Conservation (phyloP, 53 echinoderm and acorn worm species). For the Henricia sp. region DNA sequence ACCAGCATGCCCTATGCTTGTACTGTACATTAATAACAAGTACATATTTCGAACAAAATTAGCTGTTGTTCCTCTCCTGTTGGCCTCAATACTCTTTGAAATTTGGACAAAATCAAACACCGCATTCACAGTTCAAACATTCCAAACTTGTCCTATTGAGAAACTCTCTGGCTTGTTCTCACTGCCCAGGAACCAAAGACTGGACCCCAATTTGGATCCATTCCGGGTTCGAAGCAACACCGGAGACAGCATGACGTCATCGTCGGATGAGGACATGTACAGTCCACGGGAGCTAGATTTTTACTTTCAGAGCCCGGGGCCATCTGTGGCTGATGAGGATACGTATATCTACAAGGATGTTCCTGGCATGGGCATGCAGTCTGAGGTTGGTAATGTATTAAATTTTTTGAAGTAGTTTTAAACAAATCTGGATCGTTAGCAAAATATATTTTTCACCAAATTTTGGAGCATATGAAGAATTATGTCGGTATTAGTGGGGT, state of each 20-base stretch:
- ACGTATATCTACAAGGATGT: constrained; percentile 55
- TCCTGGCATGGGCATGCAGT: neutral
- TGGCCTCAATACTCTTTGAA: neutral
- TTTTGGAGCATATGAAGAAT: too few relatives aligned
- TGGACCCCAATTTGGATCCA: neutral
- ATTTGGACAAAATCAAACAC: too few relatives aligned
- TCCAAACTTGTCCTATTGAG: too few relatives aligned
- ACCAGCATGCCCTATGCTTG: too few relatives aligned
- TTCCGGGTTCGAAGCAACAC: constrained; percentile 59
- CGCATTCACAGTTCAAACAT: too few relatives aligned
- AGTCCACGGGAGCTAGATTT: neutral
- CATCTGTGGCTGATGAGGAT: constrained; percentile 38
- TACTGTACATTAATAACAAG: too few relatives aligned
- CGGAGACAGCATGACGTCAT: constrained; percentile 51
- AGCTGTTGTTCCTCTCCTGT: neutral
- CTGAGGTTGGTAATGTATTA: constrained; percentile 9
- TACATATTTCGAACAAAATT: too few relatives aligned
- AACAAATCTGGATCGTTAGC: too few relatives aligned
- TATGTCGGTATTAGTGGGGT: too few relatives aligned
- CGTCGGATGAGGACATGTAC: constrained; percentile 48
- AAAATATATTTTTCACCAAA: too few relatives aligned
- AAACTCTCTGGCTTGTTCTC: neutral
- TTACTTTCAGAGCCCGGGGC: constrained; percentile 16
- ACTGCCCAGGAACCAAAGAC: constrained; percentile 13
- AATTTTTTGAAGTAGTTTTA: too few relatives aligned